phyloP scores from a whole-genome alignment of 2,888 invertebrate species.

The Xanthia togata region DNA sequence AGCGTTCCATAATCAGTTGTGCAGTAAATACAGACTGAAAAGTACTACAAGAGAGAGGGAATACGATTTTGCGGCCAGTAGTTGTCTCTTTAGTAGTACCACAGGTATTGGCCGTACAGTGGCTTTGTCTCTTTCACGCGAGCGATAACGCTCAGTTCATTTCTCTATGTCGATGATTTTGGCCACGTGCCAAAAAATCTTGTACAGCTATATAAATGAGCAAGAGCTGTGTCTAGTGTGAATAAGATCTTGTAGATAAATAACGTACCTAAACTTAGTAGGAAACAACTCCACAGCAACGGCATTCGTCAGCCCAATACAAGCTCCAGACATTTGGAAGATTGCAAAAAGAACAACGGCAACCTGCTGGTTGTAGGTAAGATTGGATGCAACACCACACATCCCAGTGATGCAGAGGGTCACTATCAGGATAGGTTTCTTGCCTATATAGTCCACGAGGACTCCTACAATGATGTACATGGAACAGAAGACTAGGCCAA shows the following conservation, averaged over 20 bases:
- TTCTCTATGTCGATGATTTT: too few relatives aligned
- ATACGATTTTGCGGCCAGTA: too few relatives aligned
- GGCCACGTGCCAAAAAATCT: not conserved
- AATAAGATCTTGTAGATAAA: not conserved
- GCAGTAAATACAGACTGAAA: too few relatives aligned
- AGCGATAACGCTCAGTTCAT: too few relatives aligned
- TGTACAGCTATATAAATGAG: not conserved
- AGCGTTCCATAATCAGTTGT: too few relatives aligned
- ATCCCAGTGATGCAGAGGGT: constrained; percentile 88
- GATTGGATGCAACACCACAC: constrained; percentile 91
- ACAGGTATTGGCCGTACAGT: too few relatives aligned
- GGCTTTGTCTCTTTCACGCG: too few relatives aligned
- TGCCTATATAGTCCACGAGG: constrained; percentile 88
- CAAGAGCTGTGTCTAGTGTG: too few relatives aligned
- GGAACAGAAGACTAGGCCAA: constrained; percentile 92
- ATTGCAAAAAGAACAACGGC: constrained; percentile 91
- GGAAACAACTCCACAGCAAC: constrained; percentile 91
- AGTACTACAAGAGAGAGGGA: too few relatives aligned
- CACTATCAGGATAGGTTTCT: constrained; percentile 89
- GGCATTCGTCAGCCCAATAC: constrained; percentile 90
- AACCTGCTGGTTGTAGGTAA: constrained; percentile 89
- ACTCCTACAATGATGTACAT: constrained; percentile 92
- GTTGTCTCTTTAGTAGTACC: too few relatives aligned
- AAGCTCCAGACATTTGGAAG: constrained; percentile 90
- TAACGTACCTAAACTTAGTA: constrained; percentile 86